These are phyloP conservation scores for Arctocebus calabarensis DNA, from an alignment of 2,797 vertebrate species.

Conservation along the genomic window DNA sequence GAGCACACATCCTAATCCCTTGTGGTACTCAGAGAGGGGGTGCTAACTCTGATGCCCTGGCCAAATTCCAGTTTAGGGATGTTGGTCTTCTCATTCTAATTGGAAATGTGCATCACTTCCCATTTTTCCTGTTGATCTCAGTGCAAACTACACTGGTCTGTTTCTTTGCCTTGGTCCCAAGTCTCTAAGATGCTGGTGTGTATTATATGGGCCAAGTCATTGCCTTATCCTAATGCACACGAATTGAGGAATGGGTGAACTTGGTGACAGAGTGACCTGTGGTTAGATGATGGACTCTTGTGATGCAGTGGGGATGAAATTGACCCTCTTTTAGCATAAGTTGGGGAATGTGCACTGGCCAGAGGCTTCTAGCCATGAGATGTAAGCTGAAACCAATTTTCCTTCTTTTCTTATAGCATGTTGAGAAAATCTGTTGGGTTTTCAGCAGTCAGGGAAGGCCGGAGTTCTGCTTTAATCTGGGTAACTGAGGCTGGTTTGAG, in stretches of 20 bases:
- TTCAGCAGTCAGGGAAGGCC: constrained; percentile 84
- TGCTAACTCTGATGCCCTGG: constrained; percentile 85
- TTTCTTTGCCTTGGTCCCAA: constrained; percentile 76
- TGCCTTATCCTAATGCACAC: constrained; percentile 70
- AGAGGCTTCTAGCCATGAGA: constrained; percentile 84
- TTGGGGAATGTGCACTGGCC: constrained; percentile 79
- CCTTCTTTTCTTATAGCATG: constrained; percentile 88
- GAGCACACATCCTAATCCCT: constrained; percentile 79
- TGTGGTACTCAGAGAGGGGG: constrained; percentile 84
- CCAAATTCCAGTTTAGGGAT: constrained; percentile 85
- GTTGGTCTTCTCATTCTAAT: constrained; percentile 83
- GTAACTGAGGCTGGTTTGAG: constrained; percentile 87
- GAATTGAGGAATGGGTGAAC: constrained; percentile 67
- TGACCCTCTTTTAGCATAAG: constrained; percentile 78
- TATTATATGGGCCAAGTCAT: constrained; percentile 75
- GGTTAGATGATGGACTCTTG: constrained; percentile 70
- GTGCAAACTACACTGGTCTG: constrained; percentile 75
- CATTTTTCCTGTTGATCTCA: constrained; percentile 78
- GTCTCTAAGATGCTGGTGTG: constrained; percentile 78
- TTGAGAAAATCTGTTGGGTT: constrained; percentile 83
- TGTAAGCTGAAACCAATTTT: constrained; percentile 88
- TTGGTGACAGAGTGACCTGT: constrained; percentile 54
- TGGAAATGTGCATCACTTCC: constrained; percentile 81
- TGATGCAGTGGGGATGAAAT: constrained; percentile 66
- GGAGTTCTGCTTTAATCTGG: constrained; percentile 89